phyloP scores from a whole-genome alignment of 2,113 vertebrate species.

The Mustelus asterias region DNA sequence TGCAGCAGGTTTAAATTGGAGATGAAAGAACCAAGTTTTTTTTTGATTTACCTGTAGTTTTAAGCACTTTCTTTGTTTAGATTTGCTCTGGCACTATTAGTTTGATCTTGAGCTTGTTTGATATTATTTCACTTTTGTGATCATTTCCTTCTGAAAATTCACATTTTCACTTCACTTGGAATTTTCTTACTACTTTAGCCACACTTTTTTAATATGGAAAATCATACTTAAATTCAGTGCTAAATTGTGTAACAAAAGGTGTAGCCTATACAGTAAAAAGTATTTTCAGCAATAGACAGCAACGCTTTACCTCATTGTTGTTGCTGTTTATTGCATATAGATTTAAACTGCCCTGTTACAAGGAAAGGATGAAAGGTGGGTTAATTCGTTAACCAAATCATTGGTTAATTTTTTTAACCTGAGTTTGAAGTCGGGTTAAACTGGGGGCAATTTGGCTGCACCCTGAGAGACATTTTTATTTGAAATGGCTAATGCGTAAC shows the following conservation, averaged over 20 bases:
- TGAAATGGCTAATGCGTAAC: neutral
- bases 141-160: neutral
- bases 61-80: slow-evolving; percentile 35
- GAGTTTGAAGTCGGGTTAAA: neutral
- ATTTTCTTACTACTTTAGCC: neutral
- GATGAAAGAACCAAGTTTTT: neutral
- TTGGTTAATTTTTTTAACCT: neutral
- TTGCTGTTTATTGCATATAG: neutral
- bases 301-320: neutral
- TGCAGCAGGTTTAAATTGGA: neutral
- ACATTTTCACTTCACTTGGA: neutral
- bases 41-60: slow-evolving; percentile 21
- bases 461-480: neutral
- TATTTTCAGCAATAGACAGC: neutral
- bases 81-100: neutral
- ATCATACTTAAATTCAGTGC: neutral
- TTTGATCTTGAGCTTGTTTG: neutral
- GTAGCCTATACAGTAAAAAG: neutral
- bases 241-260: neutral
- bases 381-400: neutral
- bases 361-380: neutral
- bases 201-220: neutral
- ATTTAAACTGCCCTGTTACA: neutral
- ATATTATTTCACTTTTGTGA: neutral
- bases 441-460: neutral